phyloP scores from a whole-genome alignment of 2,113 vertebrate genomes.

The Kryptolebias marmoratus region DNA sequence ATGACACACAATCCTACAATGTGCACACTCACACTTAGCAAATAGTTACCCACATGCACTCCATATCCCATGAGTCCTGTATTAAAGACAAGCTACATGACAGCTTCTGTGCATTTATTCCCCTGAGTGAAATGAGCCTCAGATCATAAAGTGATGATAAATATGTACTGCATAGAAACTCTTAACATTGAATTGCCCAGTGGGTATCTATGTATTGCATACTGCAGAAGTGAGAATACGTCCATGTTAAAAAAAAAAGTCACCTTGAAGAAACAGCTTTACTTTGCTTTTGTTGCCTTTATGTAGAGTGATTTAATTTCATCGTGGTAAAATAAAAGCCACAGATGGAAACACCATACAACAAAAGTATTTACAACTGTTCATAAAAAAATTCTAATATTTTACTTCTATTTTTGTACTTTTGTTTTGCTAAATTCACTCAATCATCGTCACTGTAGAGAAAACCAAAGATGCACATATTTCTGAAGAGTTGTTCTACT shows the following conservation, averaged over 20 bases:
- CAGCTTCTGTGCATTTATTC: constrained; percentile 53
- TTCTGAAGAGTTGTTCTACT: neutral
- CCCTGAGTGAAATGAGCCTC: constrained; percentile 19
- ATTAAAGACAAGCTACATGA: constrained; percentile 45
- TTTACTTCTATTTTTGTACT: neutral
- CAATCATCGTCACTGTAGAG: neutral
- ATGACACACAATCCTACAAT: constrained; percentile 22
- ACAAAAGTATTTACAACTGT: neutral
- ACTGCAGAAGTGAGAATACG: neutral
- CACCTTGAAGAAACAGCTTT: neutral
- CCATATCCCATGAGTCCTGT: constrained; percentile 29
- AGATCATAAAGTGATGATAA: constrained; percentile 25
- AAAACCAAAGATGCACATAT: neutral
- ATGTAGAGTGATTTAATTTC: neutral
- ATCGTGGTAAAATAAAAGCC: neutral
- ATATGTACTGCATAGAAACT: constrained; percentile 5
- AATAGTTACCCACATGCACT: constrained; percentile 7
- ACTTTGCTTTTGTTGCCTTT: neutral
- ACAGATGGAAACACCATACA: neutral
- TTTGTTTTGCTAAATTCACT: neutral
- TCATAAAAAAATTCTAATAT: neutral
- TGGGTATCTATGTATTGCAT: neutral
- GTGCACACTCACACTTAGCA: neutral
- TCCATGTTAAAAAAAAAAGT: neutral
- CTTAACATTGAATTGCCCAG: neutral